phyloP scores from a whole-genome alignment of 2,797 vertebrate genomes.

The Hippocampus kuda region DNA sequence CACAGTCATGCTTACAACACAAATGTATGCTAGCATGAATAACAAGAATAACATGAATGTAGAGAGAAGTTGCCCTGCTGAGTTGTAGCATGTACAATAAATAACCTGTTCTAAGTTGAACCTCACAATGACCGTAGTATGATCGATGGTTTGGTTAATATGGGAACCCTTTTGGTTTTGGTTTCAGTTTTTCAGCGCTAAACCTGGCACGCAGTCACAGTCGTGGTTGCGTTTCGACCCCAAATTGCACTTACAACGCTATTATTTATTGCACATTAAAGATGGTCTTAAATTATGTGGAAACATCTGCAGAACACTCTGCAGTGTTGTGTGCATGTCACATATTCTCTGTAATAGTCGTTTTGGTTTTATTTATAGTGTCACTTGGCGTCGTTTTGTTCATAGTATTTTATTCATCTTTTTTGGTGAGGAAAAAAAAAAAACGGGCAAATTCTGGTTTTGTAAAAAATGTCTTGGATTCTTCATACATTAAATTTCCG shows the following conservation, averaged over 20 bases:
- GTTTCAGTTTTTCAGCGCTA: not conserved
- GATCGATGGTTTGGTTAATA: not conserved
- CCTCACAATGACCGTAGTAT: not conserved
- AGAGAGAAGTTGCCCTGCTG: slow-evolving; percentile 20
- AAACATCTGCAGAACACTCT: not conserved
- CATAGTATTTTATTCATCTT: not conserved
- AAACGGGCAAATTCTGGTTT: not conserved
- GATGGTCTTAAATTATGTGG: not conserved
- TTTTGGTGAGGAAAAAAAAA: not conserved
- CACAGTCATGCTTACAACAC: too few relatives aligned
- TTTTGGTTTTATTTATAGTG: not conserved
- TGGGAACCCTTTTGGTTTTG: slow-evolving; percentile 1
- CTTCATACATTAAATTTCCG: too few relatives aligned
- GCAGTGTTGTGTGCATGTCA: not conserved
- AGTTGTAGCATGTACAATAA: not conserved
- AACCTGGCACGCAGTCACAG: not conserved
- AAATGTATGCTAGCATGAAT: too few relatives aligned
- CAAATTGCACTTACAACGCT: not conserved
- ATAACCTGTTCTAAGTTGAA: too few relatives aligned
- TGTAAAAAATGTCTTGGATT: not conserved
- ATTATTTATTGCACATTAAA: slow-evolving; percentile 1
- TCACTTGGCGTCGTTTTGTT: too few relatives aligned
- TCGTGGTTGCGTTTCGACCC: not conserved
- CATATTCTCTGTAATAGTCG: not conserved
- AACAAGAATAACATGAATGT: too few relatives aligned